Evolutionary conservation across 1,140 invertebrate species (phyloP).

Genomic region (Diplogasteroides magnus): DNA sequence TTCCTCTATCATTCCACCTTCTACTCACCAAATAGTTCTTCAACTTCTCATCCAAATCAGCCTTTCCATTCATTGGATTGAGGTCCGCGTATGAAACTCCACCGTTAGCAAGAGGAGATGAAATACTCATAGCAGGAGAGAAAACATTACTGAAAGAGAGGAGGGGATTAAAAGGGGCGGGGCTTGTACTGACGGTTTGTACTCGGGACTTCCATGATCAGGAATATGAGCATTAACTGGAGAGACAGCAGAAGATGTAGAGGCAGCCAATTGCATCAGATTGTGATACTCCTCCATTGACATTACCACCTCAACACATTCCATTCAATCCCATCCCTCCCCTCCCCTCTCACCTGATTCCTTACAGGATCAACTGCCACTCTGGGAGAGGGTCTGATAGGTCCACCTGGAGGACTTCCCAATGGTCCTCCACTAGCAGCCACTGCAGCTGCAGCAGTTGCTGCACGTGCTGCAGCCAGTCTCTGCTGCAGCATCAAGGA

Average conservation of each 20-base stretch:
- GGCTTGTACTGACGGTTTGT: no score
- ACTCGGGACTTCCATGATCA: background rate
- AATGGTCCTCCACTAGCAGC: background rate
- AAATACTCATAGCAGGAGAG: background rate
- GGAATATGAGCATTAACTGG: background rate
- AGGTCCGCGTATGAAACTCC: background rate
- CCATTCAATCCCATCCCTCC: background rate
- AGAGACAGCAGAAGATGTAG: background rate
- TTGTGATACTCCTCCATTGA: constrained; percentile 13
- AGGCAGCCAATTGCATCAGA: constrained; percentile 12
- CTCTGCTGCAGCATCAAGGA: background rate
- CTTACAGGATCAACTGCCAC: constrained; percentile 7
- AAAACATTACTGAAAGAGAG: constrained; percentile 6
- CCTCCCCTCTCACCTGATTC: background rate
- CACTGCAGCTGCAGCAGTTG: background rate
- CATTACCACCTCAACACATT: constrained; percentile 1
- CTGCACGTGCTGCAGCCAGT: background rate
- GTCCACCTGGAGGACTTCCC: background rate
- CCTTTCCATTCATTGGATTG: background rate
- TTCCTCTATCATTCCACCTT: no score
- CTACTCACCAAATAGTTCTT: constrained; percentile 17
- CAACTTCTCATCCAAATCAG: constrained; percentile 26
- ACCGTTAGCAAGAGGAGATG: background rate
- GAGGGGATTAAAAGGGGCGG: no score
- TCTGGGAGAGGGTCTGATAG: background rate